Base-by-base conservation (phyloP, 2,797 vertebrate species). In the Aulostomus chinensis region DNA sequence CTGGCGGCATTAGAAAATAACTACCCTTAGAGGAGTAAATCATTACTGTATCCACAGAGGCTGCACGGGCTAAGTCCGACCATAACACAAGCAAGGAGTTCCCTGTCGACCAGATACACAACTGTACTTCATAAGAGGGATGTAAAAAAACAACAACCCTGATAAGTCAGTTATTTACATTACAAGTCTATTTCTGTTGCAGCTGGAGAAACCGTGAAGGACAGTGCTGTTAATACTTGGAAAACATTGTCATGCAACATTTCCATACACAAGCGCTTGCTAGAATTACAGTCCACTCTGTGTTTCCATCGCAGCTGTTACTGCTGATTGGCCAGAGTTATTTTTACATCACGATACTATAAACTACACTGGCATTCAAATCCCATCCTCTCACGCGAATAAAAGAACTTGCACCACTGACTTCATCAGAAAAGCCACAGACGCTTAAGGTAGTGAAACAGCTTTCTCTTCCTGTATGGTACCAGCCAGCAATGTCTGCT, bases 221-320 rank as follows among this genome's bases (percentile, higher is more conserved):
- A 73, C 35, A 15, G 48, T 4, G 53, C 28, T 56, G 52, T 37
- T 69, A 55, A 66, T 82, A 59, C 56, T 55, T 17, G 41, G 54
- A 65, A 28, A 65, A 65, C 21, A 57, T 14, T 60, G 60, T 58
- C 63, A 71, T 49, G 47, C 43, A 74, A 63, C 65, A 75, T 70
- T 70, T 77, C 58, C 54, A 60, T 65, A 81, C 60, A 81, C 68
- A 70, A 72, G 55, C 76, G 68, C 68, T 83, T 68, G 68, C 68
- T 68, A 55, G 61, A 78, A 67, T 78, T 71, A 53, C 65, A 67
- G 59, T 69, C 65, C 59, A 73, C 47, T 78, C 63, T 63, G 60
- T 47, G 55, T 68, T 63, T 45, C 30, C 68, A 75, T 55, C 28
- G 67, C 90, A 89, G 89, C 86, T 90, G 87, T 83, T 81, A 38